phyloP scores from a whole-genome alignment of 2,888 invertebrate species.

The Caenorhabditis sinica region DNA sequence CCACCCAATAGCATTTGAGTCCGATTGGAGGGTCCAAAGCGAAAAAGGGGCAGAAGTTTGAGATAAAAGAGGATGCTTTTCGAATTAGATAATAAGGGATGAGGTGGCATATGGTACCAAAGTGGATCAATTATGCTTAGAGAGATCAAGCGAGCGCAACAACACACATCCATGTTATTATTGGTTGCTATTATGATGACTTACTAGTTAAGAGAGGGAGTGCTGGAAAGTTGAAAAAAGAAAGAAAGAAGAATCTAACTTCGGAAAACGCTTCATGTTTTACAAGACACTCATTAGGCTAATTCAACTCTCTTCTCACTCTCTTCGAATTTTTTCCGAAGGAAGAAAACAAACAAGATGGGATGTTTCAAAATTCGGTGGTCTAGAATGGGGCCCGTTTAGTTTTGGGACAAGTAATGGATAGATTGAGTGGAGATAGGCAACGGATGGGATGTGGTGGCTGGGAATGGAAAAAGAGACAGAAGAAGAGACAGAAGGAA shows the following conservation, averaged over 20 bases:
- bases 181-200: constrained; percentile 61
- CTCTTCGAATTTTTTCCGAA: background rate
- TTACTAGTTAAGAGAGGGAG: constrained; percentile 36
- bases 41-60: constrained; percentile 19
- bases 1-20: background rate
- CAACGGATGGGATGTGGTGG: constrained; percentile 18
- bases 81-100: constrained; percentile 39
- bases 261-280: constrained; percentile 8
- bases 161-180: constrained; percentile 44
- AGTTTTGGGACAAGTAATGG: constrained; percentile 65
- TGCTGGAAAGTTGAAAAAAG: background rate
- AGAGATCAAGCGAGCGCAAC: constrained; percentile 48
- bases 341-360: constrained; percentile 1
- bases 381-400: constrained; percentile 40
- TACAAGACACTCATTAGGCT: constrained; percentile 42
- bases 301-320: constrained; percentile 9
- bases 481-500: constrained; percentile 13
- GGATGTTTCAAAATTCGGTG: constrained; percentile 44
- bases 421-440: constrained; percentile 65
- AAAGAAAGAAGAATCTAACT: background rate
- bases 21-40: background rate
- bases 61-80: background rate
- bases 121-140: constrained; percentile 63
- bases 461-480: constrained; percentile 11
- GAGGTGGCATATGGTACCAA: constrained; percentile 60